These are phyloP conservation scores for Drosophila diplacantha DNA, from an alignment of 2,888 invertebrate species.

Conservation along the genomic window DNA sequence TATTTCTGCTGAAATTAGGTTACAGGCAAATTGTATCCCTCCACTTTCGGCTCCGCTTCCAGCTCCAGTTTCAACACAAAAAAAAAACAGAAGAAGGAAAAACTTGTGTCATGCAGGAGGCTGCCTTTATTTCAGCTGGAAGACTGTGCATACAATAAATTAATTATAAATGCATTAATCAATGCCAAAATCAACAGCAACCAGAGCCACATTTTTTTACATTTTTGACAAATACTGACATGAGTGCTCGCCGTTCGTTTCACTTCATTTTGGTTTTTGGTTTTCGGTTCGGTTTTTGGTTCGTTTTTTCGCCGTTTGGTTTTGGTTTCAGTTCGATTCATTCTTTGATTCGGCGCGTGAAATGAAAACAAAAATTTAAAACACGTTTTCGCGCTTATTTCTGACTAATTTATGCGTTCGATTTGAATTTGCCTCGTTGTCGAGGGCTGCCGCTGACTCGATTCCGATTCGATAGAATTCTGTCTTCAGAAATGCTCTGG, in stretches of 20 bases:
- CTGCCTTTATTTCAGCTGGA: conserved; percentile 26
- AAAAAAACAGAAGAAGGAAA: conserved; percentile 8
- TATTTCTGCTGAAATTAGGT: conserved; percentile 70
- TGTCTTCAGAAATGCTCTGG: conserved; percentile 19
- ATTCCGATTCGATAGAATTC: conserved; percentile 40
- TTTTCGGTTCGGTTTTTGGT: conserved; percentile 29
- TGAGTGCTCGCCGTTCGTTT: conserved; percentile 63
- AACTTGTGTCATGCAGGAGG: conserved; percentile 58
- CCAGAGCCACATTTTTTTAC: conserved; percentile 15
- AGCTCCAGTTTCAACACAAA: conserved; percentile 40
- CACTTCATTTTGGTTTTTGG: conserved; percentile 37
- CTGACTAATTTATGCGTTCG: conserved; percentile 70
- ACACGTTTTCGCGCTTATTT: conserved; percentile 74
- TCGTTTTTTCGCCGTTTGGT: conserved; percentile 17
- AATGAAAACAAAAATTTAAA: conserved; percentile 72
- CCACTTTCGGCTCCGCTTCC: conserved; percentile 15
- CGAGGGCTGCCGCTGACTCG: conserved; percentile 26
- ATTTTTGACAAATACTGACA: conserved; percentile 72
- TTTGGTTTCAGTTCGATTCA: conserved; percentile 21
- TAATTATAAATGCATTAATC: conserved; percentile 76
- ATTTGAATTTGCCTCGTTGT: conserved; percentile 54
- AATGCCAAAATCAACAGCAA: conserved; percentile 65
- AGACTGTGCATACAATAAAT: conserved; percentile 64
- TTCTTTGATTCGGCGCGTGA: conserved; percentile 47
- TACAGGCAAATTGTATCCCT: conserved; percentile 60